A percentile compares a stretch with the other conserved stretches of the same genome.
phyloP scores from a whole-genome alignment of 1,140 invertebrate genomes.

The Mycetomoellerius zeteki region DNA sequence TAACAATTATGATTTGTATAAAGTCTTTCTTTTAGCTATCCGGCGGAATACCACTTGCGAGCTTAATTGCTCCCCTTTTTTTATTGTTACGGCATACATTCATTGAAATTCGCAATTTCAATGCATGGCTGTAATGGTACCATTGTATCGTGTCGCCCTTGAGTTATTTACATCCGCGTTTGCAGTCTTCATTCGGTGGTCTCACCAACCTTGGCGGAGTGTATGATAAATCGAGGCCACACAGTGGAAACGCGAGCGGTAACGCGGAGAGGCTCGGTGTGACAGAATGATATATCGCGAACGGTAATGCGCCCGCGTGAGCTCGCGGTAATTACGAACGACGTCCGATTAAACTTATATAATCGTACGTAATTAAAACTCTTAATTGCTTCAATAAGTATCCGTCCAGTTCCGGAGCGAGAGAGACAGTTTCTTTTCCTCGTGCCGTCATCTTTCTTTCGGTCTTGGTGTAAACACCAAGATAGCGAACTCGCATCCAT shows the following conservation, averaged over 20 bases:
- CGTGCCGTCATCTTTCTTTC: background rate
- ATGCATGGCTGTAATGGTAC: conserved; percentile 12
- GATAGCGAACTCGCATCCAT: conserved; percentile 37
- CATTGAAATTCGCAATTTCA: conserved; percentile 15
- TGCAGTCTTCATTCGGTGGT: conserved; percentile 35
- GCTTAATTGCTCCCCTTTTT: conserved; percentile 42
- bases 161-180: conserved; percentile 52
- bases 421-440: background rate
- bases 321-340: conserved; percentile 43
- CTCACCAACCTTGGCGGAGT: conserved; percentile 23
- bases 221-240: conserved; percentile 57
- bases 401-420: background rate
- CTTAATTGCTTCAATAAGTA: conserved; percentile 60
- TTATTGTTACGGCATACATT: background rate
- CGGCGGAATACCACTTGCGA: background rate
- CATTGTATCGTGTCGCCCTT: conserved; percentile 42
- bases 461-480: conserved; percentile 56
- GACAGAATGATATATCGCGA: conserved; percentile 57
- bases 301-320: conserved; percentile 26
- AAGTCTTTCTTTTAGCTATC: background rate
- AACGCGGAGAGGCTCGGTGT: background rate
- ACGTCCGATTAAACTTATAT: conserved; percentile 60
- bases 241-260: background rate
- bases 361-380: conserved; percentile 56
- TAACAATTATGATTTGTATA: conserved; percentile 31